Base-by-base conservation (phyloP, 53 echinoderm and acorn worm genomes). In the Arbacia lixula region DNA sequence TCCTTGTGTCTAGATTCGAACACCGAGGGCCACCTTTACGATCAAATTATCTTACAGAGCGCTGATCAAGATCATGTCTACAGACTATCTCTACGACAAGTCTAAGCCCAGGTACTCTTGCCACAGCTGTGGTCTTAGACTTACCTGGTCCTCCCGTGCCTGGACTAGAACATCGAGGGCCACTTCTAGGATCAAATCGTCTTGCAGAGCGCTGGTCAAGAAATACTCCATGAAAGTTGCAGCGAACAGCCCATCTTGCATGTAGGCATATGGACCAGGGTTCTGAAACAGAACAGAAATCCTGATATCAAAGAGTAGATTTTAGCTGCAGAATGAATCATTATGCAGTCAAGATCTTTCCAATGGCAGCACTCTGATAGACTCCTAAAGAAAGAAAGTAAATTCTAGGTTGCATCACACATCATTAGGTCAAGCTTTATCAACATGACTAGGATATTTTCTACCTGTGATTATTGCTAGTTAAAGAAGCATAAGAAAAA, bases 111-210 rank as follows among this genome's bases (percentile, higher is more conserved):
- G n/a, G n/a, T n/a, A n/a, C n/a, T n/a, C n/a, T n/a, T n/a, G n/a
- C n/a, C n/a, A n/a, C n/a, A n/a, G n/a, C n/a, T n/a, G n/a, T n/a
- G n/a, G n/a, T n/a, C n/a, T n/a, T 4, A 16, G n/a, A 65, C 26
- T 34, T 25, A 78, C 78, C 78, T 60, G 37, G 17, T 78, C 78
- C 26, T 78, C 78, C 60, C 78, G 57, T 37, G 60, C 16, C 5
- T 40, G 11, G 14, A 60, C 29, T 60, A 78, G 34, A 22, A 78
- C 78, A 78, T 78, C 78, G 0, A 78, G 27, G 3, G 41, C 78
- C 8, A 78, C 78, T 38, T 78, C 78, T 2, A 78, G 40, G 30
- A 78, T 37, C 78, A 78, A 35, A 28, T 78, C 78, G 38, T 78
- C 78, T 27, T 78, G 78, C 1, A 78, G 12, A 32, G 58, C 57